phyloP scores from a whole-genome alignment of 2,888 invertebrate genomes.

The Pheosia gnoma region DNA sequence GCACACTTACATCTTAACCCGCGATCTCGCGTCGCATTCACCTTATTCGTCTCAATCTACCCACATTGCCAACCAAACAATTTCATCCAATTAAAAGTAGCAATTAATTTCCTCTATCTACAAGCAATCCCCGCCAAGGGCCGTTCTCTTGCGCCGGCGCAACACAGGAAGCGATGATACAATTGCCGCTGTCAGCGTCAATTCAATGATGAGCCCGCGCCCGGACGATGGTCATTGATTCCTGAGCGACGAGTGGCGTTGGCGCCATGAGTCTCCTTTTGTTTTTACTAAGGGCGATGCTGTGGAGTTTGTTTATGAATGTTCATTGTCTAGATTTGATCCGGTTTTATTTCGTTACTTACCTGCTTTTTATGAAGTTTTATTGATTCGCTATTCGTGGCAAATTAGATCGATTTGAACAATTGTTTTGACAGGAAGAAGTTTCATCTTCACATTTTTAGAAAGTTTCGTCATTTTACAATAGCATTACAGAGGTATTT shows the following conservation, averaged over 20 bases:
- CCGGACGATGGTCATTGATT: constrained; percentile 81
- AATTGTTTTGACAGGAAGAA: too few species aligned
- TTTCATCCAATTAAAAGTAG: not conserved
- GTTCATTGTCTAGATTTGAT: not conserved
- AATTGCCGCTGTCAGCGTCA: constrained; percentile 79
- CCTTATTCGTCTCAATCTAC: not conserved
- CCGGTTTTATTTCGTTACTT: not conserved
- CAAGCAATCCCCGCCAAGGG: constrained; percentile 23
- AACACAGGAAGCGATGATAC: constrained; percentile 76
- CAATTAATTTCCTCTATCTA: not conserved
- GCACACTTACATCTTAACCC: too few species aligned
- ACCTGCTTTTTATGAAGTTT: too few species aligned
- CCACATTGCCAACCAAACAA: not conserved
- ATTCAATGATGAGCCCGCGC: constrained; percentile 72
- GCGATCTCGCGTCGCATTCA: too few species aligned
- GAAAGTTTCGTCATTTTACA: too few species aligned
- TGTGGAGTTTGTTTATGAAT: constrained; percentile 9
- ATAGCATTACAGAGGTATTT: too few species aligned
- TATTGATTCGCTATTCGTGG: too few species aligned
- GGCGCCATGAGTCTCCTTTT: constrained; percentile 68
- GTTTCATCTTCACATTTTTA: too few species aligned
- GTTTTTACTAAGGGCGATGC: constrained; percentile 44
- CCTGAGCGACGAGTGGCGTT: constrained; percentile 51
- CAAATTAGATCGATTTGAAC: too few species aligned
- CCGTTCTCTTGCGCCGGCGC: constrained; percentile 41